These are phyloP conservation scores for Phenganax stokvisi DNA, from an alignment of 92 coral and sea anemone genomes.

Conservation along the genomic window DNA sequence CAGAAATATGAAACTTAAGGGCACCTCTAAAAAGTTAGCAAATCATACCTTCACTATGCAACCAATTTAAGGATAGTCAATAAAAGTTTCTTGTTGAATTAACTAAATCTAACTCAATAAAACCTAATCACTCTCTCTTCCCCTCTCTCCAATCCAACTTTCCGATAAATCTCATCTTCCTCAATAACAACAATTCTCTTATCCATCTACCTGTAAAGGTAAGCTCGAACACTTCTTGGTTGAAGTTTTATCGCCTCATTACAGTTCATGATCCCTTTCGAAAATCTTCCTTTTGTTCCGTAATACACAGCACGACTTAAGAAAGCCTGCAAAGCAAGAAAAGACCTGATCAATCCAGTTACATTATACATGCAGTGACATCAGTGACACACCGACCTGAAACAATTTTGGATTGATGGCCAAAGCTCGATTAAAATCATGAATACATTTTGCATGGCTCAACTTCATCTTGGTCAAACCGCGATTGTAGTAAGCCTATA, in stretches of 20 bases:
- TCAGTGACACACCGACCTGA: slow-evolving; percentile 53
- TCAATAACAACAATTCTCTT: neutral
- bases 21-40: slow-evolving; percentile 67
- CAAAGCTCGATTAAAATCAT: slow-evolving; percentile 93
- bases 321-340: slow-evolving; percentile 60
- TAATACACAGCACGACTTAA: slow-evolving; percentile 96
- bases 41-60: neutral
- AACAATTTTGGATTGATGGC: slow-evolving; percentile 86
- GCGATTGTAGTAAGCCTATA: slow-evolving; percentile 91
- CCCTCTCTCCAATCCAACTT: neutral
- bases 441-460: slow-evolving; percentile 81
- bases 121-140: neutral
- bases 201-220: slow-evolving; percentile 72
- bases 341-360: neutral
- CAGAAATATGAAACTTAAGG: slow-evolving; percentile 85
- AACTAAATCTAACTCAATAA: neutral
- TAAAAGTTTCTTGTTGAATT: no score
- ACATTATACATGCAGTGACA: neutral
- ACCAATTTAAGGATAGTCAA: neutral
- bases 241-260: slow-evolving; percentile 96
- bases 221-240: slow-evolving; percentile 88
- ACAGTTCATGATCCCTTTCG: slow-evolving; percentile 98
- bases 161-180: neutral
- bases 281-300: slow-evolving; percentile 88
- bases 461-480: slow-evolving; percentile 94